phyloP scores from a whole-genome alignment of 1,140 invertebrate genomes.

The Geopemphigus sp. region DNA sequence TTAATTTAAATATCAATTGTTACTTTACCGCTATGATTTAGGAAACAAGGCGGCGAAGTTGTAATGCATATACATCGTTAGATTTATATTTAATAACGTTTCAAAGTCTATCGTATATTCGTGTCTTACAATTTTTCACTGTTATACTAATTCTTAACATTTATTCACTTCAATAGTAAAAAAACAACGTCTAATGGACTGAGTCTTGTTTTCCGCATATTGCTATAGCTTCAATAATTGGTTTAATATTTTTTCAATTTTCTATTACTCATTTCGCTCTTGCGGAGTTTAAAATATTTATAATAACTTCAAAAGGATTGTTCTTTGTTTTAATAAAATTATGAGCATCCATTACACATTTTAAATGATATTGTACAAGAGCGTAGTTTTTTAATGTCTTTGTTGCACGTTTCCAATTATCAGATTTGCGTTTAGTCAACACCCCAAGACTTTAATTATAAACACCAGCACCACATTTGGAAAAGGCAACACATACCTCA shows the following conservation, averaged over 20 bases:
- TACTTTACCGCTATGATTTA: too few species aligned
- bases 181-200: too few species aligned
- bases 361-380: not conserved
- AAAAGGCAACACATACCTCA: slow-evolving; percentile 4
- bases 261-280: not conserved
- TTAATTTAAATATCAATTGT: too few species aligned
- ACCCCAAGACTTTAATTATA: not conserved
- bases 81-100: too few species aligned
- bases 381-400: not conserved
- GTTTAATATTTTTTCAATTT: slow-evolving; percentile 6
- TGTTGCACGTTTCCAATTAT: slow-evolving; percentile 3
- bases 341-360: not conserved
- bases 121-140: too few species aligned
- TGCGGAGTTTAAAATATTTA: too few species aligned
- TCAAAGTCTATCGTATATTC: too few species aligned
- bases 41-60: too few species aligned
- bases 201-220: not conserved
- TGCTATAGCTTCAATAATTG: slow-evolving; percentile 7
- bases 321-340: slow-evolving; percentile 7
- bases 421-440: not conserved
- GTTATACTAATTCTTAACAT: too few species aligned
- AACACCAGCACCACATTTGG: not conserved
- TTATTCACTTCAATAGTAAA: too few species aligned
- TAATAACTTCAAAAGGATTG: not conserved
- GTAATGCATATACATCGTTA: too few species aligned